These are phyloP conservation scores for Corythornis leucogaster DNA, from an alignment of 2,797 vertebrate species.

Conservation along the genomic window DNA sequence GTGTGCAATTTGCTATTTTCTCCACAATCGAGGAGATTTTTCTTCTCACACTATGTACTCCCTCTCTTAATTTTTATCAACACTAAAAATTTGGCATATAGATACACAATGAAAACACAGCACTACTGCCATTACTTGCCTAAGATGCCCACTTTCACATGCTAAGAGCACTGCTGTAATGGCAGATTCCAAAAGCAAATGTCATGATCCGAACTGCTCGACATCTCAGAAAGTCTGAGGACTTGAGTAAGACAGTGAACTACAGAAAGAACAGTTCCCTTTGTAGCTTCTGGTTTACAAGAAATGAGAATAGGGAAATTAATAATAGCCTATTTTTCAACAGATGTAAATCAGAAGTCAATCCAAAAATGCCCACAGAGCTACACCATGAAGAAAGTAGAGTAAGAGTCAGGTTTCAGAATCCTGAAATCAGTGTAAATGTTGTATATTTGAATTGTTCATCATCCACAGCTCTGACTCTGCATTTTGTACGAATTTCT, in stretches of 20 bases:
- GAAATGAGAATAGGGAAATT: slow-evolving; percentile 5
- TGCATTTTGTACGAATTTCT: not conserved
- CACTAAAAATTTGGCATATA: not conserved
- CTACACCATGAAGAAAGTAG: not conserved
- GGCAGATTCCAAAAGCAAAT: slow-evolving; percentile 33
- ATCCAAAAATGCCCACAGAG: not conserved
- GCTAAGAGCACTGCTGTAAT: not conserved
- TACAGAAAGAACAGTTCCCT: slow-evolving; percentile 8
- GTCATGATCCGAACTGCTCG: slow-evolving; percentile 8
- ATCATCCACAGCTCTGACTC: not conserved
- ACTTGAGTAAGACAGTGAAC: not conserved
- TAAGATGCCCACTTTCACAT: not conserved
- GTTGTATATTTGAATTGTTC: not conserved
- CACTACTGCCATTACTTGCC: not conserved
- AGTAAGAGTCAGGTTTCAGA: not conserved
- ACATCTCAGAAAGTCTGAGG: not conserved
- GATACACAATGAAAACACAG: not conserved
- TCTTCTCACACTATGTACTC: not conserved
- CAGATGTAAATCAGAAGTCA: not conserved
- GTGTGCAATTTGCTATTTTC: not conserved
- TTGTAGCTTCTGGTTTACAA: slow-evolving; percentile 32
- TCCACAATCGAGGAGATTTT: not conserved
- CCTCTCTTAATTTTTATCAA: not conserved
- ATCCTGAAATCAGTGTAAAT: not conserved
- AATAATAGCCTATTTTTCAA: not conserved